These are phyloP conservation scores for Pseudomugil tenellus DNA, from an alignment of 2,797 vertebrate genomes.

Conservation along the genomic window DNA sequence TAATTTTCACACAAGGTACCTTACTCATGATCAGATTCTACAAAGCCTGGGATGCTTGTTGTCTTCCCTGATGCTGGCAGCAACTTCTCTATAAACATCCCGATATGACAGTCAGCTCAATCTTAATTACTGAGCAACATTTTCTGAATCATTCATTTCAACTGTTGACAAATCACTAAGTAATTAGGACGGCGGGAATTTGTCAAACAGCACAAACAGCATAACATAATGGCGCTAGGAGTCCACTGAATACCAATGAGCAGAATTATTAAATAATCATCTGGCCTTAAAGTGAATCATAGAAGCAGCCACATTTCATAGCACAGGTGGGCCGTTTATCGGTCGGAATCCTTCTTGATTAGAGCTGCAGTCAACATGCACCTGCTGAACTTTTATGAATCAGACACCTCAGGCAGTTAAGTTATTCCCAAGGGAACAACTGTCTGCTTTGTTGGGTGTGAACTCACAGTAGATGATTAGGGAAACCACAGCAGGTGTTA, in stretches of 20 bases:
- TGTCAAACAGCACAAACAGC: neutral
- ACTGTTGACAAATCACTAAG: neutral
- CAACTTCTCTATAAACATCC: neutral
- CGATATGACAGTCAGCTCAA: neutral
- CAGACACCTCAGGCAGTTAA: conserved; percentile 72
- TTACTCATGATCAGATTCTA: neutral
- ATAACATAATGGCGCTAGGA: neutral
- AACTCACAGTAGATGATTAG: conserved; percentile 22
- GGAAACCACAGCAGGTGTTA: conserved; percentile 69
- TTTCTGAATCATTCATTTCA: conserved; percentile 1
- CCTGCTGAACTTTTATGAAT: conserved; percentile 62
- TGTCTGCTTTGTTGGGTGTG: conserved; percentile 57
- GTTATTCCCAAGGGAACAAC: conserved; percentile 63
- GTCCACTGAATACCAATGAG: neutral
- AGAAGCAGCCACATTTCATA: conserved; percentile 18
- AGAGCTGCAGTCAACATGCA: conserved; percentile 56
- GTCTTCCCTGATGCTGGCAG: neutral
- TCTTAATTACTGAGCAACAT: neutral
- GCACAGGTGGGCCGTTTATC: conserved; percentile 53
- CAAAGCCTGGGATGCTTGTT: neutral
- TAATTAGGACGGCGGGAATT: neutral
- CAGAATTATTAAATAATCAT: neutral
- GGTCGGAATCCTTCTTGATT: conserved; percentile 64
- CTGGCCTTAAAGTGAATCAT: neutral
- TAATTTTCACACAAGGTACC: neutral